Evolutionary conservation across 1,140 invertebrate genomes (phyloP), one percentile per base, ranked within the genome.

Genomic region (Gryon sp.): DNA sequence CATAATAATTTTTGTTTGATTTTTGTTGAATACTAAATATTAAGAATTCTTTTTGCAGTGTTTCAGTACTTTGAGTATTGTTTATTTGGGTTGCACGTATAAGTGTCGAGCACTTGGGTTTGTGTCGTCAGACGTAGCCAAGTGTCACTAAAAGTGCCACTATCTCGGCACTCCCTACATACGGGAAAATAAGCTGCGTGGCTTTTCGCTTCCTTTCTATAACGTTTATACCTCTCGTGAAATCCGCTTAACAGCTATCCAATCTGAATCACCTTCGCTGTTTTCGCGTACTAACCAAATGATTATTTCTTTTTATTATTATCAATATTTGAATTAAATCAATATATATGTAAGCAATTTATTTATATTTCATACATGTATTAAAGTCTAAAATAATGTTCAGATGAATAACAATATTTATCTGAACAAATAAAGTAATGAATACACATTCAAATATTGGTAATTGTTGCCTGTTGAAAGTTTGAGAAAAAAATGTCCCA

Each of bases 21-120:
- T n/a, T n/a, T n/a, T n/a, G n/a, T n/a, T n/a, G n/a, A n/a, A n/a
- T n/a, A 9, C 3, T 24, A n/a, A 22, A 16, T 19, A 22, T 11
- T 38, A 7, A 24, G 7, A 24, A 7, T 24, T 7, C 22, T 63
- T 26, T 46, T 55, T 68, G 69, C 20, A 68, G 43, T 76, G 46
- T 75, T 52, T 59, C 40, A 53, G 22, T 70, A 11, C 9, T 69
- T 48, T 9, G 55, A 62, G 52, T 57, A 75, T 73, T 76, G 76
- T 80, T 77, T 78, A 73, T 65, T 76, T 82, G 76, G 66, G 52
- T 72, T 82, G 81, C 80, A 82, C 79, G 72, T 57, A 68, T 24
- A 15, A 78, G 57, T 80, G 80, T 82, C 73, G 43, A 75, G 12
- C 15, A 78, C 73, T 76, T 53, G 76, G 69, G 73, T 83, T 80